Evolutionary conservation across 2,797 vertebrate genomes (phyloP).

Genomic region (Chromis chromis): DNA sequence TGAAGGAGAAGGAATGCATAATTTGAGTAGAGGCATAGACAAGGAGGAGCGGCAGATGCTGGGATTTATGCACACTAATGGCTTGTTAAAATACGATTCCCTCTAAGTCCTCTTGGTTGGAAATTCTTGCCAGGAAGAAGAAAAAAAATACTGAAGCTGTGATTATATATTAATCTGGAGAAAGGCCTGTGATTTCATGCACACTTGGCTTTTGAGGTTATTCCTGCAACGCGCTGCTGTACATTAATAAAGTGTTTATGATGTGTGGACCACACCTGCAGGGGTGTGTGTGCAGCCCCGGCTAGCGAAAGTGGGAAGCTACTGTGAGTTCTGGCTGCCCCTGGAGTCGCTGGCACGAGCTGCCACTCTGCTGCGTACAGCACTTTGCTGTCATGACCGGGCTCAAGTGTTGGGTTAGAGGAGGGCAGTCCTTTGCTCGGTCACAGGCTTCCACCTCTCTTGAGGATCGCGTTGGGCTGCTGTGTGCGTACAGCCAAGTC

Average conservation of each 20-base stretch:
- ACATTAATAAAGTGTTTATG: constrained; percentile 76
- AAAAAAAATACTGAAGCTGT: constrained; percentile 39
- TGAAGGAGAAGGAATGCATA: background rate
- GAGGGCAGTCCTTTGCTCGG: constrained; percentile 16
- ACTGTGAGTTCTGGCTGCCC: constrained; percentile 62
- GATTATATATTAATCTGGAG: constrained; percentile 53
- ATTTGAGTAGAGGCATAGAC: constrained; percentile 7
- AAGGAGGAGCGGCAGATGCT: constrained; percentile 3
- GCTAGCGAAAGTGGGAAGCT: constrained; percentile 25
- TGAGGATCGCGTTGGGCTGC: constrained; percentile 17
- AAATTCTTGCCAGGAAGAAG: constrained; percentile 39
- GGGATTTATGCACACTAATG: constrained; percentile 19
- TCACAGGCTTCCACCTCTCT: constrained; percentile 12
- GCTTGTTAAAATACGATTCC: constrained; percentile 24
- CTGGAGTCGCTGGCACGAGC: constrained; percentile 48
- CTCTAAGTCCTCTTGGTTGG: constrained; percentile 28
- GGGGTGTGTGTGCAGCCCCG: constrained; percentile 39
- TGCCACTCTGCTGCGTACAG: constrained; percentile 34
- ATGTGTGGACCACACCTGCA: constrained; percentile 77
- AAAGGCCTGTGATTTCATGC: constrained; percentile 64
- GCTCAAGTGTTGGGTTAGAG: constrained; percentile 24
- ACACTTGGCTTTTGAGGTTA: constrained; percentile 64
- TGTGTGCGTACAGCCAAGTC: constrained; percentile 26
- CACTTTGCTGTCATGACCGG: constrained; percentile 26
- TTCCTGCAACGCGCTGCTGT: constrained; percentile 61